Evolutionary conservation across 2,113 vertebrate species (phyloP).

Genomic region (Tretioscincus oriximinensis): DNA sequence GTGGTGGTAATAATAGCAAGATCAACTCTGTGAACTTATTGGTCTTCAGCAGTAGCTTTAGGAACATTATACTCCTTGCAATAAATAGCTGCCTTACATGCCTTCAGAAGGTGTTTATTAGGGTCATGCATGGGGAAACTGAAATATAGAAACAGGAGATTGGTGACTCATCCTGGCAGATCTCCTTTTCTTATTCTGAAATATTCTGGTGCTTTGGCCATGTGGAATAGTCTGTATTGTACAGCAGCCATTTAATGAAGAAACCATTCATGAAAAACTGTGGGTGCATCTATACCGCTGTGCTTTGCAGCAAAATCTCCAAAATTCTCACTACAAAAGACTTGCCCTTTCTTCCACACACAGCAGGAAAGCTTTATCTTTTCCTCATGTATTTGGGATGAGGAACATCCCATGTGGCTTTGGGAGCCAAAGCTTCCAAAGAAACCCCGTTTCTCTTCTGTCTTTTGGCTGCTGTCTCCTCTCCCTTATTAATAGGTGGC

Average conservation of each 20-base stretch:
- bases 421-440: too few relatives aligned
- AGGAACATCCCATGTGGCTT: too few relatives aligned
- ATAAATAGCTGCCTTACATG: neutral
- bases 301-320: too few relatives aligned
- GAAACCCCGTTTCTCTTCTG: too few relatives aligned
- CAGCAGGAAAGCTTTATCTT: too few relatives aligned
- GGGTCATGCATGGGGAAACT: constrained; percentile 15
- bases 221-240: constrained; percentile 9
- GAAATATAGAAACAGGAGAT: constrained; percentile 44
- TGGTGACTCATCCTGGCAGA: constrained; percentile 53
- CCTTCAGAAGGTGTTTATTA: neutral
- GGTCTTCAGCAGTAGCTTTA: constrained; percentile 12
- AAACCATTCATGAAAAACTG: neutral
- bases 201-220: constrained; percentile 36
- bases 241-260: constrained; percentile 31
- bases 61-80: constrained; percentile 19
- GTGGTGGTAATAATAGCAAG: too few relatives aligned
- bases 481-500: too few relatives aligned
- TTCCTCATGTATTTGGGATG: too few relatives aligned
- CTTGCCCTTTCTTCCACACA: too few relatives aligned
- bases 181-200: constrained; percentile 43
- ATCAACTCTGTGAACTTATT: neutral
- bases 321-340: too few relatives aligned
- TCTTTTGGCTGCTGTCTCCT: too few relatives aligned
- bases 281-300: too few relatives aligned